These are phyloP conservation scores for Lasiommata megera DNA, from an alignment of 2,888 invertebrate genomes.

Conservation along the genomic window DNA sequence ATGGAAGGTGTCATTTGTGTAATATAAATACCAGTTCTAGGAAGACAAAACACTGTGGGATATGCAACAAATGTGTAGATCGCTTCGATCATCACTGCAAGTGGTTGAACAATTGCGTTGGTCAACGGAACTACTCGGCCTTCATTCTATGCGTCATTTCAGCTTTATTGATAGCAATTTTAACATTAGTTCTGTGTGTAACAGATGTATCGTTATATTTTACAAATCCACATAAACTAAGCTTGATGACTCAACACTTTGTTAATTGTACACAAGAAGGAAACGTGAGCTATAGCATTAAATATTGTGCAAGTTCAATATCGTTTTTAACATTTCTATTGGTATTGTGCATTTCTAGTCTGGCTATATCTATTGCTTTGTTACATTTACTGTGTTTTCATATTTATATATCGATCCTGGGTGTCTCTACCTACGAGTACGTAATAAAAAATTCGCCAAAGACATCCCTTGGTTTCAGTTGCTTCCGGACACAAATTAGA, in stretches of 20 bases:
- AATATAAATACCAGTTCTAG: slow-evolving; percentile 88
- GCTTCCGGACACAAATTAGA: slow-evolving; percentile 43
- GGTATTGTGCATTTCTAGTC: slow-evolving; percentile 85
- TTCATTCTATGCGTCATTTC: slow-evolving; percentile 91
- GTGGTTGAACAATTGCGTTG: slow-evolving; percentile 99
- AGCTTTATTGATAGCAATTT: slow-evolving; percentile 86
- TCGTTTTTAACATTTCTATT: slow-evolving; percentile 64
- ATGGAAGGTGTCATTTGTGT: slow-evolving; percentile 96
- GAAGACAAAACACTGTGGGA: slow-evolving; percentile 96
- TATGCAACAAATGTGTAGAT: slow-evolving; percentile 98
- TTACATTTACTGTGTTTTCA: slow-evolving; percentile 94
- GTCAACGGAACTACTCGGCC: slow-evolving; percentile 92
- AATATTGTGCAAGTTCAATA: slow-evolving; percentile 59
- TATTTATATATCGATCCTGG: slow-evolving; percentile 91
- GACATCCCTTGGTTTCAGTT: slow-evolving; percentile 38
- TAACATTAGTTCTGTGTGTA: slow-evolving; percentile 86
- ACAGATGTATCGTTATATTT: slow-evolving; percentile 86
- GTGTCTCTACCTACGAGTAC: slow-evolving; percentile 95
- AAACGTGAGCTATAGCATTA: slow-evolving; percentile 18
- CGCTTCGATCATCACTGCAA: slow-evolving; percentile 99
- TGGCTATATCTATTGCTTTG: slow-evolving; percentile 88
- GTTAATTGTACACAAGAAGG: slow-evolving; percentile 51
- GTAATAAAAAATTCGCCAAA: slow-evolving; percentile 72
- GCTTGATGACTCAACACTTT: slow-evolving; percentile 75
- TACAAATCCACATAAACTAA: slow-evolving; percentile 81